phyloP scores from a whole-genome alignment of 2,797 vertebrate species.

The Spinus pinus region DNA sequence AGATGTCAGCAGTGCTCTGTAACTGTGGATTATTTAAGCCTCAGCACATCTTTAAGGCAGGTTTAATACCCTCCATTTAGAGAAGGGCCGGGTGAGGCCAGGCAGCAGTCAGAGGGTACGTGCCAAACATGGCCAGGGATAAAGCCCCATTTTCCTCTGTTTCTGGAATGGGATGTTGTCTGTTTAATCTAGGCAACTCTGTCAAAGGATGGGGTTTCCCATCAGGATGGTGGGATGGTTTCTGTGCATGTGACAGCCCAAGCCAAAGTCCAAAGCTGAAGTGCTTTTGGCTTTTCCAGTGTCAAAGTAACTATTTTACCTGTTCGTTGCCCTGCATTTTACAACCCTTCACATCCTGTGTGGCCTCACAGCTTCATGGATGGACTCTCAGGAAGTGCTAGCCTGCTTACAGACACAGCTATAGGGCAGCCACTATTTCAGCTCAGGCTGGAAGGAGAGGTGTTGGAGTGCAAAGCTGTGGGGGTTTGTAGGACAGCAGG shows the following conservation, averaged over 20 bases:
- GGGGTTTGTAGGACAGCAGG: neutral
- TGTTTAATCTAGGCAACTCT: neutral
- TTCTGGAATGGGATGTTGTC: neutral
- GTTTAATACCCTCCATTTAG: neutral
- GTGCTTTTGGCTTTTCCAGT: neutral
- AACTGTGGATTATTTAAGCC: slow-evolving; percentile 13
- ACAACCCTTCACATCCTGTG: neutral
- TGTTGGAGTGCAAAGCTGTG: neutral
- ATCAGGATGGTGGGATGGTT: neutral
- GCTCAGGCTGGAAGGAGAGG: neutral
- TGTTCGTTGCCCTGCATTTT: neutral
- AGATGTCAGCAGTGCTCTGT: neutral
- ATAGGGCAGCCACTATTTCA: neutral
- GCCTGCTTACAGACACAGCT: neutral
- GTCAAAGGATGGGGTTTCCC: neutral
- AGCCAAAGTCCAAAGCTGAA: neutral
- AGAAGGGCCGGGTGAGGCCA: neutral
- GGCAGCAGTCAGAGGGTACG: neutral
- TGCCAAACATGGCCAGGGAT: neutral
- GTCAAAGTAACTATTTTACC: neutral
- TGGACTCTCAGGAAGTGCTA: neutral
- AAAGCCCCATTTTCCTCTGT: neutral
- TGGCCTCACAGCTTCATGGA: neutral
- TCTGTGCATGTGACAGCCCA: neutral
- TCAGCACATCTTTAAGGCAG: slow-evolving; percentile 12